Evolutionary conservation across 2,888 invertebrate species (phyloP), one percentile per base, ranked within the genome.

Genomic region (Stenurella melanura): DNA sequence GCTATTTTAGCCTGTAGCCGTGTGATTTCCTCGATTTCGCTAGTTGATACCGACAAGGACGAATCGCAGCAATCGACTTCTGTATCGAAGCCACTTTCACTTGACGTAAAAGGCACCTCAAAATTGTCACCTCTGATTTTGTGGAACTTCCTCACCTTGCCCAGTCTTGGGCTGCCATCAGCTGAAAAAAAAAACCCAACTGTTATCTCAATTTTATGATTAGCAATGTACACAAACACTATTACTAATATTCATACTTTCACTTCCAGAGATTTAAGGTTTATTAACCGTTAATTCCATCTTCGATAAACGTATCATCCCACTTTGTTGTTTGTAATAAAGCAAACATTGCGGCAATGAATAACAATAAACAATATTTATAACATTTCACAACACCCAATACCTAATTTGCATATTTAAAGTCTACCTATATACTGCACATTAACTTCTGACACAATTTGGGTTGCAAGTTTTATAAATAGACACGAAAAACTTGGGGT

Each of bases 61-160:
- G 86, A 87, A 79, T 89, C 89, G 21, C 87, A 83, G 76, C 86
- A 86, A 74, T 89, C 89, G 58, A 89, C 82, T 82, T 90, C 90
- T 6, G 89, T 88, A 79, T 90, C 90, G 76, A 90, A 88, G 15
- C 90, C 90, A 77, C 88, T 90, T 76, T 90, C 89, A 80, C 88
- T 89, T 3, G 88, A 87, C 5, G 86, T 84, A 61, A 88, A 86
- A 5, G 87, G 87, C 26, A 87, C 81, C 80, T 91, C 91, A 86
- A 83, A 88, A 87, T 34, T 88, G 83, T 84, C 90, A 87, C 77
- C 89, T 87, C 80, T 79, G 86, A 71, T 88, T 57, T 89, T 89
- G 80, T 90, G 90, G 83, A 91, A 92, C 85, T 92, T 92, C 64
- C 93, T 90, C 60, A 93, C 90, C 88, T 93, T 93, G 21, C 92